Evolutionary conservation across 2,797 vertebrate species (phyloP).

Genomic region (Nannoperca obscura): DNA sequence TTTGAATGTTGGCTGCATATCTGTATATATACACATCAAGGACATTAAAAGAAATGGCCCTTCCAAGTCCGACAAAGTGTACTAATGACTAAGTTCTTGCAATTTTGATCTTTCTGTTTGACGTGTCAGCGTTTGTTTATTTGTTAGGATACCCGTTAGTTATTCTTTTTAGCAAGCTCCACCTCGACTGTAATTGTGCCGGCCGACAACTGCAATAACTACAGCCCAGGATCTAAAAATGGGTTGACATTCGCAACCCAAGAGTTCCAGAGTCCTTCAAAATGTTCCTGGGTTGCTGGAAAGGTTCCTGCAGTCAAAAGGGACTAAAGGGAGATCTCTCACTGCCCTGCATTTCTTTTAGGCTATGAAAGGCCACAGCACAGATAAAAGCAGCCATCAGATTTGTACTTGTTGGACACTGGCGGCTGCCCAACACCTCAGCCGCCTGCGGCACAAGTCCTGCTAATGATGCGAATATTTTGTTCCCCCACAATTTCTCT

Average conservation of each 20-base stretch:
- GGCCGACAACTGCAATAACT: neutral
- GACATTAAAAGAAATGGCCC: neutral
- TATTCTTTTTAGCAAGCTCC: neutral
- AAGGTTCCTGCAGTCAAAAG: neutral
- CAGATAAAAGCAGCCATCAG: conserved; percentile 4
- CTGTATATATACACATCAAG: neutral
- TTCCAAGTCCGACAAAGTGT: too few relatives aligned
- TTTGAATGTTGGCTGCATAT: neutral
- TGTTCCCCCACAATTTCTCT: conserved; percentile 1
- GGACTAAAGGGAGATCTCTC: neutral
- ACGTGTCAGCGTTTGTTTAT: neutral
- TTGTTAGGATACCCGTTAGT: too few relatives aligned
- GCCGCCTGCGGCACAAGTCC: conserved; percentile 21
- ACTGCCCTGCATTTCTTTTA: neutral
- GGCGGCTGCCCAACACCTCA: conserved; percentile 18
- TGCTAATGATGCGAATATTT: conserved; percentile 46
- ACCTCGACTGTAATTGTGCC: too few relatives aligned
- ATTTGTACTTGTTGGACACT: conserved; percentile 2
- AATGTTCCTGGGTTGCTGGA: neutral
- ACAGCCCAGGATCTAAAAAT: neutral
- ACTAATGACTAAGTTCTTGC: neutral
- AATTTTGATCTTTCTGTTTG: neutral
- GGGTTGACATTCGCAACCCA: too few relatives aligned
- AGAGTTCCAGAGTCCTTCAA: neutral
- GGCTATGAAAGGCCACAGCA: conserved; percentile 9